Conservation (phyloP, 2,888 invertebrate genomes). For the Cephonodes hylas region DNA sequence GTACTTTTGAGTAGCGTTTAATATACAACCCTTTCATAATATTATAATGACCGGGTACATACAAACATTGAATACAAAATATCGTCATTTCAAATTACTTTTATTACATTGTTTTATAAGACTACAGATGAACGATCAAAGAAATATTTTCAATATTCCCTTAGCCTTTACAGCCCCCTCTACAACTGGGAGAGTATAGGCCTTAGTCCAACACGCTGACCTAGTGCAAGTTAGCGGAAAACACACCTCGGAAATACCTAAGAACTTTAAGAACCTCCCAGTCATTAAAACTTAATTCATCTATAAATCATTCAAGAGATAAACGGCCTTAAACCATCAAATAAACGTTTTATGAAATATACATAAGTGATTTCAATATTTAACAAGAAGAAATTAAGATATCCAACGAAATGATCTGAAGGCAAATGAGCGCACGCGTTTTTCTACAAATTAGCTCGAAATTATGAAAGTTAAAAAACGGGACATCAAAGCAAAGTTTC, state of each 20-base stretch:
- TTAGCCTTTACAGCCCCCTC: too few relatives aligned
- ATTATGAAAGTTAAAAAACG: conserved; percentile 35
- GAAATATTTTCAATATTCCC: too few relatives aligned
- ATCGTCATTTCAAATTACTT: too few relatives aligned
- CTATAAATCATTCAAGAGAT: too few relatives aligned
- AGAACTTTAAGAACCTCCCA: too few relatives aligned
- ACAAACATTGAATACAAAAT: neutral
- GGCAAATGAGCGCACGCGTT: neutral
- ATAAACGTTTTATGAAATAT: neutral
- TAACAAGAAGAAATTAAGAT: neutral
- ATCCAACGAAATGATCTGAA: neutral
- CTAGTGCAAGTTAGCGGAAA: too few relatives aligned
- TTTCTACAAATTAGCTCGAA: conserved; percentile 1
- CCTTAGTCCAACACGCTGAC: too few relatives aligned
- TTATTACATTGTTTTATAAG: too few relatives aligned
- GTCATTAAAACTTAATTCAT: neutral
- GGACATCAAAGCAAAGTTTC: conserved; percentile 34
- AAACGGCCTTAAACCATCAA: neutral
- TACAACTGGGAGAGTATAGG: too few relatives aligned
- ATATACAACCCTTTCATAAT: conserved; percentile 7
- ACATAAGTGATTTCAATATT: neutral
- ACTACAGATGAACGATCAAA: too few relatives aligned
- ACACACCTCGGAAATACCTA: too few relatives aligned
- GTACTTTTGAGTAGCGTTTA: conserved; percentile 18
- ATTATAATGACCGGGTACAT: neutral